phyloP scores from a whole-genome alignment of 2,888 invertebrate genomes.

The Nephrocerus scutellatus region DNA sequence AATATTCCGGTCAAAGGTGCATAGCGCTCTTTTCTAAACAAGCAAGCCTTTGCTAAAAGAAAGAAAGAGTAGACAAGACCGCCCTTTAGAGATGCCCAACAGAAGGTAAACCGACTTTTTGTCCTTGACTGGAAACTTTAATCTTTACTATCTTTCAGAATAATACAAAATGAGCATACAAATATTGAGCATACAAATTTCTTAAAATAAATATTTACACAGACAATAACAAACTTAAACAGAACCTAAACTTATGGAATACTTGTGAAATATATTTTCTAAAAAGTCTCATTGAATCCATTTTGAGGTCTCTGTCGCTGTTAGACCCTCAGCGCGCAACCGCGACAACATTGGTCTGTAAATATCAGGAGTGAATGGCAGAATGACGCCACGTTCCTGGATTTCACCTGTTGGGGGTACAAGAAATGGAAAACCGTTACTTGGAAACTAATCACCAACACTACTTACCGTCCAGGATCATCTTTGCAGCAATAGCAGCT shows the following conservation, averaged over 20 bases:
- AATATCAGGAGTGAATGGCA: conserved; percentile 87
- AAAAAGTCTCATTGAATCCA: conserved; percentile 36
- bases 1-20: too few species aligned
- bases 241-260: too few species aligned
- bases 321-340: conserved; percentile 77
- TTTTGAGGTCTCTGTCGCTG: conserved; percentile 60
- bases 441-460: background rate
- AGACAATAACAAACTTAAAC: background rate
- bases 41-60: too few species aligned
- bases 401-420: conserved; percentile 86
- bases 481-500: conserved; percentile 93
- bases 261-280: too few species aligned
- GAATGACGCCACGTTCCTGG: conserved; percentile 85
- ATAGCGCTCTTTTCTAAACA: too few species aligned
- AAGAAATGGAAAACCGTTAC: background rate
- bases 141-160: too few species aligned
- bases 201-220: conserved; percentile 2
- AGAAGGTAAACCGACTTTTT: too few species aligned
- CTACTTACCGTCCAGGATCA: conserved; percentile 75
- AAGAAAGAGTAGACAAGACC: too few species aligned
- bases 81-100: too few species aligned
- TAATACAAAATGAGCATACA: too few species aligned
- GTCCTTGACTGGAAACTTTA: too few species aligned
- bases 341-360: conserved; percentile 88
- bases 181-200: background rate